Evolutionary conservation across 2,113 vertebrate species (phyloP).

Genomic region (Suncus etruscus): DNA sequence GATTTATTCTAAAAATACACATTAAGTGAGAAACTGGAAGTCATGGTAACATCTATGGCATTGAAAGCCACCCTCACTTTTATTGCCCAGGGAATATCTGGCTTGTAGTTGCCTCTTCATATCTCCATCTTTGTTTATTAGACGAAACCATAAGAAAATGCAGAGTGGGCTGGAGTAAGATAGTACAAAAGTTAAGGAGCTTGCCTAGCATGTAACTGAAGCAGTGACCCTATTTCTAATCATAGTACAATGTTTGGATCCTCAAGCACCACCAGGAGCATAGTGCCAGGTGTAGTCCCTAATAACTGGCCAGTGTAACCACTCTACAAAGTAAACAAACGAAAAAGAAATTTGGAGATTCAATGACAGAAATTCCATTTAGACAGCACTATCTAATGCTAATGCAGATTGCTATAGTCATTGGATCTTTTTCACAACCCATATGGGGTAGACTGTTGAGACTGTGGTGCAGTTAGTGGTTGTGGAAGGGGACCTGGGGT

Average conservation of each 20-base stretch:
- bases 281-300: too few relatives aligned
- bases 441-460: conserved; percentile 20
- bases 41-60: background rate
- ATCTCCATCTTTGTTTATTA: background rate
- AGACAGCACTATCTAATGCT: background rate
- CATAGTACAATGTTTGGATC: too few relatives aligned
- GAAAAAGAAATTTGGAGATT: too few relatives aligned
- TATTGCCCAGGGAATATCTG: background rate
- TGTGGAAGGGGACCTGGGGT: conserved; percentile 33
- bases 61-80: background rate
- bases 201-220: too few relatives aligned
- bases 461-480: background rate
- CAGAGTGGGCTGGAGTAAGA: background rate
- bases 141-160: background rate
- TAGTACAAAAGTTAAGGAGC: too few relatives aligned
- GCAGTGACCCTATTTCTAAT: too few relatives aligned
- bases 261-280: too few relatives aligned
- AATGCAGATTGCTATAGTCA: background rate
- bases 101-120: background rate
- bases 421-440: background rate
- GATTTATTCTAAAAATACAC: conserved; percentile 31
- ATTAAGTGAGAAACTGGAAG: background rate
- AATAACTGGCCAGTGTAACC: too few relatives aligned
- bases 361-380: too few relatives aligned
- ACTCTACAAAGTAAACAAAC: too few relatives aligned